Evolutionary conservation across 2,113 vertebrate species (phyloP).

Genomic region (Triplophysa dalaica): DNA sequence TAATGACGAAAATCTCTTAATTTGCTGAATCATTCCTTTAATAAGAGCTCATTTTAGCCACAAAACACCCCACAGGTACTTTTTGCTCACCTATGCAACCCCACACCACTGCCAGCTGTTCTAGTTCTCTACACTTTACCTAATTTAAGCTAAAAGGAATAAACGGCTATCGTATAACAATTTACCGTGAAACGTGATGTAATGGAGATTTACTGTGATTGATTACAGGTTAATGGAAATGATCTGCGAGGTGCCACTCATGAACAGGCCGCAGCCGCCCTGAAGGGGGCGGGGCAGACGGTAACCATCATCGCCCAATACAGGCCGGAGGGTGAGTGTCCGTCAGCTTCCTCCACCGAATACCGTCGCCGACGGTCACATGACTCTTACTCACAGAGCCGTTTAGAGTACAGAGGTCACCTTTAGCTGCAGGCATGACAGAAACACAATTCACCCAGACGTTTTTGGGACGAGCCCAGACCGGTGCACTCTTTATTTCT

Average conservation of each 20-base stretch:
- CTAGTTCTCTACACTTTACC: too few species aligned
- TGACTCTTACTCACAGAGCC: conserved; percentile 16
- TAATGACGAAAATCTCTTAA: too few species aligned
- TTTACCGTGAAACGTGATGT: not conserved
- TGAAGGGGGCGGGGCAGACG: conserved; percentile 94
- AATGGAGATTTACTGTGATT: conserved; percentile 5
- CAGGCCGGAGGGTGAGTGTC: conserved; percentile 89
- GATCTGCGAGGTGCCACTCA: conserved; percentile 93
- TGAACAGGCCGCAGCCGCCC: conserved; percentile 90
- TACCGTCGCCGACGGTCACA: conserved; percentile 10
- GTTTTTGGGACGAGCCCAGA: conserved; percentile 25
- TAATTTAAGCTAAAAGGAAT: too few species aligned
- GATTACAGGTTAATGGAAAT: conserved; percentile 87
- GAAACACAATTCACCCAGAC: conserved; percentile 27
- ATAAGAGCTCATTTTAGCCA: too few species aligned
- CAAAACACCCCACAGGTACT: not conserved
- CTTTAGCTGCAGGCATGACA: conserved; percentile 29
- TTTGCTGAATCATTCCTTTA: too few species aligned
- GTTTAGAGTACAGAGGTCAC: conserved; percentile 37
- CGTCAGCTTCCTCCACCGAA: conserved; percentile 16
- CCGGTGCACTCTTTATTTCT: conserved; percentile 17
- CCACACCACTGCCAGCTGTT: not conserved
- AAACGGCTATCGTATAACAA: not conserved
- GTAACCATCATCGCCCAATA: conserved; percentile 96
- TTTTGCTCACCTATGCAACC: not conserved